phyloP scores from a whole-genome alignment of 2,113 vertebrate genomes.

The Apus apus region DNA sequence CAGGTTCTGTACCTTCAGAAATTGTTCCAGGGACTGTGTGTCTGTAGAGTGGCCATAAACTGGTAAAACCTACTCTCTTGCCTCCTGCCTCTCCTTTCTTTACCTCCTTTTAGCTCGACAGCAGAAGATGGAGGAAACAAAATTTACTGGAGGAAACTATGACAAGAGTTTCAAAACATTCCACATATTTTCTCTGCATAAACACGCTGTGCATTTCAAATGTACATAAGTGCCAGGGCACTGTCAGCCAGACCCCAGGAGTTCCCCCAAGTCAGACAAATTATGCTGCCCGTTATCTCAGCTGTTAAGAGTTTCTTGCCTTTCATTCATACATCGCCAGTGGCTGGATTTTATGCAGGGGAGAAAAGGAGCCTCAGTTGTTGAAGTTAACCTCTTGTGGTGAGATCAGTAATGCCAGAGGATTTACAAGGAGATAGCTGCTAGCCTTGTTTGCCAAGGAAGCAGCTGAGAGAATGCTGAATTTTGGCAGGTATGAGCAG shows the following conservation, averaged over 20 bases:
- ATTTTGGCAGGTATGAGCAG: background rate
- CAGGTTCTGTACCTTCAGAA: background rate
- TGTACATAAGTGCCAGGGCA: background rate
- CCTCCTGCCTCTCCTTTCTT: background rate
- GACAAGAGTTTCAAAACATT: slow-evolving; percentile 5
- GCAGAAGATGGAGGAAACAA: background rate
- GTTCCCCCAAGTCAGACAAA: slow-evolving; percentile 21
- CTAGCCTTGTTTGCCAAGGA: background rate
- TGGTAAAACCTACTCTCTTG: background rate
- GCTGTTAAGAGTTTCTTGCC: slow-evolving; percentile 16
- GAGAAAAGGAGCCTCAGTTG: background rate
- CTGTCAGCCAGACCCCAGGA: slow-evolving; percentile 39
- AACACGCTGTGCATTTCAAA: background rate
- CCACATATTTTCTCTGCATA: background rate
- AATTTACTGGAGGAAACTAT: background rate
- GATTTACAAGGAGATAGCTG: background rate
- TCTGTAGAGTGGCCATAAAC: background rate
- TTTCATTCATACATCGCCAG: slow-evolving; percentile 44
- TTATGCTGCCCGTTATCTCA: slow-evolving; percentile 16
- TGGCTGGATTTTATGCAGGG: background rate
- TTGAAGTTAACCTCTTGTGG: slow-evolving; percentile 18
- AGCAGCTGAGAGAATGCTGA: background rate
- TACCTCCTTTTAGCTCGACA: background rate
- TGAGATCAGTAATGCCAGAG: background rate
- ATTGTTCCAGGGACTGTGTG: background rate